Evolutionary conservation across 2,113 vertebrate species (phyloP).

Genomic region (Bungarus multicinctus): DNA sequence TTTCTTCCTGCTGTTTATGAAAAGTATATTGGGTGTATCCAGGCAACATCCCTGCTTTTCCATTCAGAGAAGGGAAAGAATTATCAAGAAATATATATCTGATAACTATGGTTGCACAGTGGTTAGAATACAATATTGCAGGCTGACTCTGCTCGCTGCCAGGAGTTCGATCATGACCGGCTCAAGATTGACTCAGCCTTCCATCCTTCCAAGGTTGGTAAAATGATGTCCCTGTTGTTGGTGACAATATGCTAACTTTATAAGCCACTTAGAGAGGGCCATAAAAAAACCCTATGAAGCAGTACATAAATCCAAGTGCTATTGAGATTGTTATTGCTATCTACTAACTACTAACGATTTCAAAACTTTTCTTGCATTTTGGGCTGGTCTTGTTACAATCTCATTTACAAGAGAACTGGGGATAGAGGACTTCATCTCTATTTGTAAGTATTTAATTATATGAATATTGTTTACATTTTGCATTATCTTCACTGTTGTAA

Average conservation of each 20-base stretch:
- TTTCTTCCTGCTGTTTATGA: conserved; percentile 13
- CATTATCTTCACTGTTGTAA: neutral
- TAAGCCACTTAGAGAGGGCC: neutral
- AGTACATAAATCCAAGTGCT: neutral
- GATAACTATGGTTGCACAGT: neutral
- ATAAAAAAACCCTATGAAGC: neutral
- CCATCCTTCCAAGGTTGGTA: neutral
- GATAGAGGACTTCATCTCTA: neutral
- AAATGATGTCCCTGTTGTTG: neutral
- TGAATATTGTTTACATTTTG: neutral
- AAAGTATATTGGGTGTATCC: conserved; percentile 36
- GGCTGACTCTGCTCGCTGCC: neutral
- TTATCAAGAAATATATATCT: conserved; percentile 1
- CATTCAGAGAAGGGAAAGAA: neutral
- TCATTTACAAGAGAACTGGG: neutral
- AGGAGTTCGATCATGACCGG: neutral
- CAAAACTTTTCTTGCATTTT: neutral
- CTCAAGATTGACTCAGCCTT: neutral
- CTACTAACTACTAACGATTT: neutral
- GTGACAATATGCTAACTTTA: neutral
- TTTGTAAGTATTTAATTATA: neutral
- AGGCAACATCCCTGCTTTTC: conserved; percentile 41
- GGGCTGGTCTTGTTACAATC: neutral
- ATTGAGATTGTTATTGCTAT: neutral
- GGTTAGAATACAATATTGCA: neutral